phyloP scores from a whole-genome alignment of 2,888 invertebrate genomes.

The Xestia c-nigrum region DNA sequence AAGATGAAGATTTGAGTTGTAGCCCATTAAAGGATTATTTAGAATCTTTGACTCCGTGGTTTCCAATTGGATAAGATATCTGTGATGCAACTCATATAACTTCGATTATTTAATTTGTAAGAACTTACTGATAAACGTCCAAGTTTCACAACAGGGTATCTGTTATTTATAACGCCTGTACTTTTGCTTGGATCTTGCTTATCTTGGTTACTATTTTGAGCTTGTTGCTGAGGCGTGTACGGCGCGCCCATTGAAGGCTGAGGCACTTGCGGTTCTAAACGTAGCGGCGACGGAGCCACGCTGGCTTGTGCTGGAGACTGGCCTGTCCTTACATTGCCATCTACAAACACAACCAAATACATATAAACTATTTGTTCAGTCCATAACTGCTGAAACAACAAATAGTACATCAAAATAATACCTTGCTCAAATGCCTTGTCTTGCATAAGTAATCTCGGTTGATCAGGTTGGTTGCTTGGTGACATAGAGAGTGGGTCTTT shows the following conservation, averaged over 20 bases:
- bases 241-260: slow-evolving; percentile 88
- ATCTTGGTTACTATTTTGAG: slow-evolving; percentile 74
- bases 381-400: neutral
- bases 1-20: neutral
- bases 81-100: neutral
- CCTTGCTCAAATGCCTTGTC: slow-evolving; percentile 86
- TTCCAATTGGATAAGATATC: neutral
- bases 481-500: slow-evolving; percentile 89
- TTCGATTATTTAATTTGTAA: neutral
- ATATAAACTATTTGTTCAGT: neutral
- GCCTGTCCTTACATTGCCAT: slow-evolving; percentile 87
- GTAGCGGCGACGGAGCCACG: slow-evolving; percentile 90
- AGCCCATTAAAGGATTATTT: neutral
- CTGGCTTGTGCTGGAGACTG: slow-evolving; percentile 92
- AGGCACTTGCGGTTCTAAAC: slow-evolving; percentile 89
- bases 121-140: slow-evolving; percentile 87
- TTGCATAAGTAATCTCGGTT: slow-evolving; percentile 81
- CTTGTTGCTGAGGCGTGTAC: slow-evolving; percentile 77
- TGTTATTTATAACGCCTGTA: slow-evolving; percentile 77
- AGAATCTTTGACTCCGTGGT: no score
- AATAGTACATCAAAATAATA: slow-evolving; percentile 60
- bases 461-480: slow-evolving; percentile 82
- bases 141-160: slow-evolving; percentile 88
- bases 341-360: slow-evolving; percentile 67
- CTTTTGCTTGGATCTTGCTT: slow-evolving; percentile 82